phyloP scores from a whole-genome alignment of 2,113 vertebrate genomes.

The Meriones unguiculatus region DNA sequence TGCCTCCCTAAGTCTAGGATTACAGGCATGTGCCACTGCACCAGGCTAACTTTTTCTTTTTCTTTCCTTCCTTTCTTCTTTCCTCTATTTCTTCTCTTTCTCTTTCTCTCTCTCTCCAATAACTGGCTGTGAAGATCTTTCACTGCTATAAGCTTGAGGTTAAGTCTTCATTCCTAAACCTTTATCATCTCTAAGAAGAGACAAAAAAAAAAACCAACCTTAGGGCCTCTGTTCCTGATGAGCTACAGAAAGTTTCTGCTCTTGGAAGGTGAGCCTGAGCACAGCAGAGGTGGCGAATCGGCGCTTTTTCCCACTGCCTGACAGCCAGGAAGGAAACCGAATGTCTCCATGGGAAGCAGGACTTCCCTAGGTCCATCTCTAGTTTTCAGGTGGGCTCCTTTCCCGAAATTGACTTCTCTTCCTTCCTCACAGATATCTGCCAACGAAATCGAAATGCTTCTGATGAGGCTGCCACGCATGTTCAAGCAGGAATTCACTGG shows the following conservation, averaged over 20 bases:
- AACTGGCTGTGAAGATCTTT: background rate
- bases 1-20: too few species aligned
- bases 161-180: constrained; percentile 9
- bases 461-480: constrained; percentile 95
- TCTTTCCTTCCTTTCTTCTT: too few species aligned
- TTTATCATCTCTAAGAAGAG: background rate
- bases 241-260: background rate
- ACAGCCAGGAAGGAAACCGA: background rate
- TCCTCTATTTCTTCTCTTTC: too few species aligned
- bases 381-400: background rate
- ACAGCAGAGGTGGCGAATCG: background rate
- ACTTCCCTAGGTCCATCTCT: background rate
- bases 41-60: too few species aligned
- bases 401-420: constrained; percentile 54
- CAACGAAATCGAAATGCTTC: constrained; percentile 94
- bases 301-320: fast-evolving
- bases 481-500: constrained; percentile 98
- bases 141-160: background rate
- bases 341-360: fast-evolving
- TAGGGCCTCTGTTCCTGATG: background rate
- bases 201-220: background rate
- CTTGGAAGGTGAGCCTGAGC: background rate
- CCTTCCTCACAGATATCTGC: constrained; percentile 92
- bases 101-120: too few species aligned
- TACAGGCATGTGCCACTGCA: too few species aligned